Evolutionary conservation across 1,140 invertebrate species (phyloP), one percentile per base, ranked within the genome.

Genomic region (Scaptomyza pallida): DNA sequence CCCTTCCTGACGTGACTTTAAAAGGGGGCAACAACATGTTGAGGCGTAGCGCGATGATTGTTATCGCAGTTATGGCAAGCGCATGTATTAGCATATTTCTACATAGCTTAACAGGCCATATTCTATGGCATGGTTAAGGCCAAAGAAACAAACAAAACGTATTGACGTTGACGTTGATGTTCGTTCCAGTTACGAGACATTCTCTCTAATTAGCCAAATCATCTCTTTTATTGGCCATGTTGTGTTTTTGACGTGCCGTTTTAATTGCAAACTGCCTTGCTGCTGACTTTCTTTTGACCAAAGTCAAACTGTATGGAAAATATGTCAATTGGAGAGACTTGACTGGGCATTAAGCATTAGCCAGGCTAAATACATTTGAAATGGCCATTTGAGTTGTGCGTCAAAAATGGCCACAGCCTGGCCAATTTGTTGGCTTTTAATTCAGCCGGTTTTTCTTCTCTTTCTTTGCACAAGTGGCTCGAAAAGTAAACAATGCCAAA

Each of bases 131-230:
- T 55, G 61, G 35, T 30, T 40, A 30, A 45, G 71, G 61, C 61
- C 68, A 78, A 80, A 65, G n/a, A n/a, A 76, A 50, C 65, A 81
- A 83, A 78, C 74, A 54, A 55, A 23, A 55, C 52, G 33, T 6
- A 6, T 59, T 63, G 33, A 37, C n/a, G 64, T 81, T 82, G 78
- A 68, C 75, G 33, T 9, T n/a, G 71, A 75, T 56, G 68, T 85
- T 72, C 60, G 68, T 85, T 72, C 48, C 50, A 44, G 77, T 47
- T 54, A n/a, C 23, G 68, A 45, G 52, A 55, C 52, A 55, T 43
- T 55, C 52, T 41, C n/a, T 37, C 81, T 86, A 86, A 85, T 85
- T 86, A 85, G 77, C 80, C 76, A 86, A 85, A 85, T 85, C 81
- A 81, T 77, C 75, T 76, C 69, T 82, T n/a, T n/a, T 75, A 47